Evolutionary conservation across 2,113 vertebrate species (phyloP).

Genomic region (Pituophis catenifer): DNA sequence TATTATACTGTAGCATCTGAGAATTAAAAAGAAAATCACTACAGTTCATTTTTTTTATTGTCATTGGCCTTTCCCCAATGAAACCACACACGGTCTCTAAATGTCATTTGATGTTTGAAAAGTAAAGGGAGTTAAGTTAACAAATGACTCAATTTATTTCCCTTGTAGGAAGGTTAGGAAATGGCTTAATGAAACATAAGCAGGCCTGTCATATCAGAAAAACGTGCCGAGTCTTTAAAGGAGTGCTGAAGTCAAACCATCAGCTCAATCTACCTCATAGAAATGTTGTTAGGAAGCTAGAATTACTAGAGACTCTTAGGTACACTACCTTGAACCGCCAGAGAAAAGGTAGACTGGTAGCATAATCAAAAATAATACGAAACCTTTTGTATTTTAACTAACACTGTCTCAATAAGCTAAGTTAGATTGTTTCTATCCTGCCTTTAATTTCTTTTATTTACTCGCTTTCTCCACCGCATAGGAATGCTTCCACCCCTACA

Average conservation of each 20-base stretch:
- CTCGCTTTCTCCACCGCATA: background rate
- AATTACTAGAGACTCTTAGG: background rate
- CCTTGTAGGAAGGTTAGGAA: constrained; percentile 10
- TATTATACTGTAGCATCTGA: constrained; percentile 32
- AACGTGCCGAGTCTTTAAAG: background rate
- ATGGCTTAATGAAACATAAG: constrained; percentile 8
- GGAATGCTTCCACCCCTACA: background rate
- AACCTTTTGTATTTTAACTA: background rate
- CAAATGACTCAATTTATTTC: background rate
- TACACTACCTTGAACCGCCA: background rate
- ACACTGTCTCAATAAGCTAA: background rate
- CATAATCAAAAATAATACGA: background rate
- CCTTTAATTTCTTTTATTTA: background rate
- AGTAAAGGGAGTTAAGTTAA: background rate
- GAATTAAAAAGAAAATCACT: constrained; percentile 16
- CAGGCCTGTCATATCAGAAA: background rate
- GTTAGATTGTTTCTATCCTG: background rate
- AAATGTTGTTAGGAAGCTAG: background rate
- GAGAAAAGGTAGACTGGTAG: background rate
- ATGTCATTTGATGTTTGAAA: background rate
- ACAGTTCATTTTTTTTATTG: background rate
- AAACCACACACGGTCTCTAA: constrained; percentile 45
- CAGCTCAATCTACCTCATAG: background rate
- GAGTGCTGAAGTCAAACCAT: background rate
- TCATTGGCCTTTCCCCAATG: constrained; percentile 31